Evolutionary conservation across 2,113 vertebrate species (phyloP), one percentile per base, ranked within the genome.

Genomic region (Corythornis madagascariensis): DNA sequence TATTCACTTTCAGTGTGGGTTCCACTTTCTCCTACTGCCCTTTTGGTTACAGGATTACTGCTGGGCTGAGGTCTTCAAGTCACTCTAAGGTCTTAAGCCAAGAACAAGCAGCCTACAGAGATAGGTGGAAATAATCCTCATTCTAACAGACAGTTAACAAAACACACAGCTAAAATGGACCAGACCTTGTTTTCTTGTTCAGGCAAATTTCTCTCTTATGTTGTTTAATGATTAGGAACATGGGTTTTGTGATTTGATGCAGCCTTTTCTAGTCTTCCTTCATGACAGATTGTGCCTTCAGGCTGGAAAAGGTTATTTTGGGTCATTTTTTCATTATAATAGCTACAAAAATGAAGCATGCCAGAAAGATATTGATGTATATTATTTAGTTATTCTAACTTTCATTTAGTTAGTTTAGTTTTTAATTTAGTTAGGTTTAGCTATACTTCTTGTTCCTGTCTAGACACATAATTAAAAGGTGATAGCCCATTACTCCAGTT

Each of bases 11-110:
- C 45, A 65, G 42, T 59, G 11, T 2, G 17, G 25, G 24, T 70
- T 7, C 14, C 6, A 1, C 24, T 60, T n/a, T 52, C 22, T 24
- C n/a, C 16, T 35, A 13, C 28, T 19, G 15, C 6, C 21, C 6
- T 69, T 53, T 38, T 9, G 3, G 26, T 31, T 16, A 11, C 42
- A 45, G 33, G 3, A 8, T 18, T 50, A 38, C 17, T 13, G 5
- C n/a, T 56, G 22, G 56, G 40, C 29, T 60, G 33, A 60, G 42
- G 7, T 33, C 19, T 40, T 11, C 24, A 55, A 6, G 17, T 13
- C 1, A 0, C 9, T 31, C 1, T 0, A 53, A 86, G 53, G 9
- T 59, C 53, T 63, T 7, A 1, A 4, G 6, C 12, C 35, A 59
- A 18, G 19, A 73, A 52, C 1, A 2, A 69, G 18, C 10, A 72